Base-by-base conservation (phyloP, 1,140 invertebrate genomes). In the Dysdera silvatica region DNA sequence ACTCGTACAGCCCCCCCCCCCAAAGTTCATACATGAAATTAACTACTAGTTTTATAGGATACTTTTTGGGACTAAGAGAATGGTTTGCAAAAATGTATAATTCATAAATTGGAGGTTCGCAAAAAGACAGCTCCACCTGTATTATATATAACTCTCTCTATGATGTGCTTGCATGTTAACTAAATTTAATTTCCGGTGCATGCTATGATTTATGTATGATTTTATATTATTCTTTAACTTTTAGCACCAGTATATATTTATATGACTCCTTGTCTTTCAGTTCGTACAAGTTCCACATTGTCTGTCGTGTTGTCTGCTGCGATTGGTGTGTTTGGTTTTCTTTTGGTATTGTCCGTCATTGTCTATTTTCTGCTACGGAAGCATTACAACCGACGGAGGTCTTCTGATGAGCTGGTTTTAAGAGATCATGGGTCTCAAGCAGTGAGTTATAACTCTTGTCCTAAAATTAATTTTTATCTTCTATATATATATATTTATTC, bases 371-470 rank as follows among this genome's bases (percentile, higher is more conserved):
- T 82, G 45, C 67, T 87, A 26, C 78, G 80, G 61, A 78, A 76
- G 47, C 77, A 80, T 48, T 77, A 82, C 40, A 72, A 77, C 32
- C 79, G 77, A 55, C 77, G 77, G 43, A 72, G 75, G 10, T 74
- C 57, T 23, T 71, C 82, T 1, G 84, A 85, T 66, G 84, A 85
- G 71, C 75, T 86, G 69, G 83, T 84, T 0, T 71, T 85, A 31
- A 83, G 84, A 70, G 82, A 82, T 31, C 83, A 84, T 0, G 78
- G 84, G 23, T 80, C 84, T 29, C 83, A 85, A 75, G 75, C 82
- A 3, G 82, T 80, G 78, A 60, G 74, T 67, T 74, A 14, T 47
- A 64, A 47, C 31, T 58, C 3, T n/a, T 37, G n/a, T 37, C n/a
- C n/a, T 37, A n/a, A 10, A 37, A 10, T 37, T 10, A 37, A 37